Base-by-base conservation (phyloP, 1,140 invertebrate species). In the Pseudomyrmex dendroicus region DNA sequence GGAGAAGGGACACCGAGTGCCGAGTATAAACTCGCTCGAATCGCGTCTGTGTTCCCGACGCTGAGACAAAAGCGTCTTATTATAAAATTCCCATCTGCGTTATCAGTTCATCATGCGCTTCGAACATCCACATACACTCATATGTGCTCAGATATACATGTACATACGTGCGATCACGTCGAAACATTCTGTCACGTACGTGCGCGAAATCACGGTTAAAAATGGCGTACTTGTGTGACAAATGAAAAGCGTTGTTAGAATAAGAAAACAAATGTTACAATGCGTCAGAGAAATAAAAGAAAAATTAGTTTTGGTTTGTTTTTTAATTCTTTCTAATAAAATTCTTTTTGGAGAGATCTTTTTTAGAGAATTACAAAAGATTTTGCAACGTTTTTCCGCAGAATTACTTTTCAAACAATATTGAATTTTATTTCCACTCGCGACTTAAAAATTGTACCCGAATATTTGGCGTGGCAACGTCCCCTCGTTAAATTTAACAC, bases 401-500 rank as follows among this genome's bases (percentile, higher is more conserved):
- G 0, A 52, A 25, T 63, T 64, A 63, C 63, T 62, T 50, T 20
- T 4, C 7, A 35, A 64, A 13, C 15, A 25, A 35, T 9, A 9
- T 48, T 25, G 25, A 25, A 25, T 25, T 50, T 64, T 62, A 63
- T 74, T 74, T 48, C 25, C 22, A 63, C 57, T 9, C 48, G 46
- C 46, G 48, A 1, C 52, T 86, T 57, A 56, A 84, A 84, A 87
- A 74, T 86, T 86, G 82, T 73, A 74, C 85, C 52, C 72, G 80
- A 64, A 86, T 86, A 76, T 86, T 86, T 57, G 68, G 70, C 61
- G 52, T n/a, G 54, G 54, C 73, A 62, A 73, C 61, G 68, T 82
- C 87, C 87, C 88, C 87, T 86, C 61, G 87, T 89, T 87, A 89
- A 89, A 89, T 84, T 86, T 89, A 89, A 86, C 87, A 78, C 76